Base-by-base conservation (phyloP, 2,888 invertebrate genomes). In the Rhamnusium bicolor region DNA sequence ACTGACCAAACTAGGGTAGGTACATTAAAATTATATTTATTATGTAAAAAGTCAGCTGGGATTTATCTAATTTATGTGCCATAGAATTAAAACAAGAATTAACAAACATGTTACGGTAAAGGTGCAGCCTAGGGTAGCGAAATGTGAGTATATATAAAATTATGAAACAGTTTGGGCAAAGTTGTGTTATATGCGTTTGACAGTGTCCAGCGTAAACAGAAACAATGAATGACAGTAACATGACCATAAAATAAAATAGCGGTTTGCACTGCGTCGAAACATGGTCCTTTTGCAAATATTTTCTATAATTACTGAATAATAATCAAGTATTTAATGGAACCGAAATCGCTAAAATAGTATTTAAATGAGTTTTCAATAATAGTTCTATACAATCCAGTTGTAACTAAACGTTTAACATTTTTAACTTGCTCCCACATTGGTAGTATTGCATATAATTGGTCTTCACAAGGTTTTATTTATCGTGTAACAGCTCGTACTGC, bases 71-170 rank as follows among this genome's bases (percentile, higher is more conserved):
- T 29, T 2, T 58, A 58, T 29, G 58, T 58, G 29, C 7, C 58
- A 56, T n/a, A 5, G 18, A 2, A 21, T 14, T 21, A 21, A 21
- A 8, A 54, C 14, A 3, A 1, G 3, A 18, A 7, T 54, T 54
- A 54, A n/a, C n/a, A n/a, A 29, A 58, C 27, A 27, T 32, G 19
- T 53, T 18, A 47, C 29, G 8, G 27, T 40, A 53, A 54, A 51
- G 46, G 51, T 56, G 54, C 66, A 46, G 62, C 40, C 62, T 53
- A 19, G 70, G 61, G 70, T 62, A 62, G 54, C 62, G 61, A 19
- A 62, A 21, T 70, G 70, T 62, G 53, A 70, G 54, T 70, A 70
- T 53, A 70, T 62, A 54, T 54, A 70, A 70, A 63, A 54, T 53
- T 54, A 51, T 63, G 70, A 46, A 54, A 70, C 62, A 8, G 32